Base-by-base conservation (phyloP, 1,140 invertebrate genomes). In the Pararge aegeria region DNA sequence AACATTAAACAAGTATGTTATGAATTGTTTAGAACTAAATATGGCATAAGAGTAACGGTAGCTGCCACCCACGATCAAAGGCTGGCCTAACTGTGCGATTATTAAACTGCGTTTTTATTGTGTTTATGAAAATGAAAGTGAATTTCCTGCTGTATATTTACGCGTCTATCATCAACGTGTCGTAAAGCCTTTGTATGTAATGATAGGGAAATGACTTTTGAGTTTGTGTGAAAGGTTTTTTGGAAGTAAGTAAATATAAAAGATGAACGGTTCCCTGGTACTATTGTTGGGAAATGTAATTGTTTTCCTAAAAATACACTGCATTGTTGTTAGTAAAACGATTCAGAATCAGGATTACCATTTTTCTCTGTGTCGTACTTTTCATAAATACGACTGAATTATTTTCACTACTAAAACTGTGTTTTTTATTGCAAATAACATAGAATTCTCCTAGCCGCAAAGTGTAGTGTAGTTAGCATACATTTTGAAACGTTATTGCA, bases 151-250 rank as follows among this genome's bases (percentile, higher is more conserved):
- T 34, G 30, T 34, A n/a, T 34, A 34, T 34, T 34, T 34, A 34
- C 30, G 30, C 30, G 30, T 34, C 30, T n/a, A 34, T 34, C 30
- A 12, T 34, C 30, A 12, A 34, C 12, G 30, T 3, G 30, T 34
- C 12, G 10, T 34, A 34, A 34, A 34, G 30, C 7, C 30, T 34
- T 34, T 34, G 30, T 34, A 34, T 12, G 12, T 34, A n/a, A 34
- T 34, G 30, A 34, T 34, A 34, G 30, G 30, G 30, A 34, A 34
- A 34, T 34, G 30, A 34, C 30, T 34, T 34, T 12, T 34, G n/a
- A 34, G 30, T 34, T 34, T 34, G 30, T 34, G 30, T 34, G 30
- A 34, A 34, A 34, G 30, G 30, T 34, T 34, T 34, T 24, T 34
- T 34, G 30, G 30, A 34, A 34, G 30, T 34, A 34, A 34, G 9